Evolutionary conservation across 2,797 vertebrate species (phyloP).

Genomic region (Acipenser oxyrinchus): DNA sequence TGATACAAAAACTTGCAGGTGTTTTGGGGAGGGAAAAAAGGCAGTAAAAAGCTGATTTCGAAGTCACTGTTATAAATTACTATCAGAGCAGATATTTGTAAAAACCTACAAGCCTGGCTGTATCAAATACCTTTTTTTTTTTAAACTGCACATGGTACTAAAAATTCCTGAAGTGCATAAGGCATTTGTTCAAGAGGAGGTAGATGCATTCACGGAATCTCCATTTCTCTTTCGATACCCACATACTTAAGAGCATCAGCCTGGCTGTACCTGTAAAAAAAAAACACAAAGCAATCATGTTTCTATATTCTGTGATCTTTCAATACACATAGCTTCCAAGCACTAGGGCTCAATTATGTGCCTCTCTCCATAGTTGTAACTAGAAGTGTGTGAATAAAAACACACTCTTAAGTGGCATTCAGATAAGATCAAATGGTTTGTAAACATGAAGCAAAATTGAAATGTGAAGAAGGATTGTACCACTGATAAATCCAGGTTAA

Average conservation of each 20-base stretch:
- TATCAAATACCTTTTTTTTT: conserved; percentile 38
- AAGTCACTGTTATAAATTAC: conserved; percentile 69
- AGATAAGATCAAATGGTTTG: too few species aligned
- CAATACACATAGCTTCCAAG: too few species aligned
- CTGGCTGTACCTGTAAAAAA: conserved; percentile 84
- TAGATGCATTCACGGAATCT: conserved; percentile 84
- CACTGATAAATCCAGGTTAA: too few species aligned
- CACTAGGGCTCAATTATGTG: too few species aligned
- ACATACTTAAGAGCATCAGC: conserved; percentile 96
- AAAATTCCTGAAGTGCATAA: conserved; percentile 86
- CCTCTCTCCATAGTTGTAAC: too few species aligned
- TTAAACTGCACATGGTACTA: conserved; percentile 67
- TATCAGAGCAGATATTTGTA: conserved; percentile 65
- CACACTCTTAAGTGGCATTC: too few species aligned
- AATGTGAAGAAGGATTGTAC: too few species aligned
- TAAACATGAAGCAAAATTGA: too few species aligned
- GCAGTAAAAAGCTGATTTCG: conserved; percentile 55
- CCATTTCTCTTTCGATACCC: conserved; percentile 92
- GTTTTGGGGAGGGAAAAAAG: conserved; percentile 35
- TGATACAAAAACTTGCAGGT: conserved; percentile 12
- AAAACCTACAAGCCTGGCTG: conserved; percentile 62
- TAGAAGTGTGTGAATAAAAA: too few species aligned
- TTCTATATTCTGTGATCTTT: too few species aligned
- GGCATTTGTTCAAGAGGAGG: conserved; percentile 77
- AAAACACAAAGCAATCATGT: too few species aligned